A percentile compares a stretch with the other conserved stretches of the same genome.
phyloP scores from a whole-genome alignment of 2,888 invertebrate genomes.

The Ectropis crepuscularia region DNA sequence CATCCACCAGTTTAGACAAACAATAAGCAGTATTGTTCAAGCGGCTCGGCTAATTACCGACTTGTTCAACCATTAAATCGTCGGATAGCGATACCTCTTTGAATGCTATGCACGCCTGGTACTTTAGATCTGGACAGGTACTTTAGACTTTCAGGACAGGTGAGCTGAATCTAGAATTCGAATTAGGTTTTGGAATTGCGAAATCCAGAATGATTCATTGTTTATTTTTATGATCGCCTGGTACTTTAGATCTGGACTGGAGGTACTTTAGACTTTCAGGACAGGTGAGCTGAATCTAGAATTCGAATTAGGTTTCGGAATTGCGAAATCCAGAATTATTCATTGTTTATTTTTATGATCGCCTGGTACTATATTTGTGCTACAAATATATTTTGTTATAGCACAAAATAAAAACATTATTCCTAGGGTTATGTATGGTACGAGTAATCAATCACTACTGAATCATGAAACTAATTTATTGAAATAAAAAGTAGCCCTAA shows the following conservation, averaged over 20 bases:
- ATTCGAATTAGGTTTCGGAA: no score
- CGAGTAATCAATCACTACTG: no score
- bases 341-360: neutral
- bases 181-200: no score
- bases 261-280: neutral
- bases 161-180: neutral
- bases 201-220: no score
- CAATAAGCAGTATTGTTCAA: constrained; percentile 33
- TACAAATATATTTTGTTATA: no score
- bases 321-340: no score
- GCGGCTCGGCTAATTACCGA: constrained; percentile 32
- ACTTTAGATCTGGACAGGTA: constrained; percentile 17
- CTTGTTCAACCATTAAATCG: constrained; percentile 34
- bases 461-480: no score
- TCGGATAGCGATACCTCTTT: constrained; percentile 18
- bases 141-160: constrained; percentile 9
- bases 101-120: constrained; percentile 12
- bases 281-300: neutral
- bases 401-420: no score
- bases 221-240: constrained; percentile 12
- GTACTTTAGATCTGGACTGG: constrained; percentile 6
- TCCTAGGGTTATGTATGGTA: no score
- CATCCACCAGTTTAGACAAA: constrained; percentile 15
- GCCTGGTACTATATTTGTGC: constrained; percentile 13
- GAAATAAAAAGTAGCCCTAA: no score